Evolutionary conservation across 1,140 invertebrate genomes (phyloP).

Genomic region (Drosophila setifemur): DNA sequence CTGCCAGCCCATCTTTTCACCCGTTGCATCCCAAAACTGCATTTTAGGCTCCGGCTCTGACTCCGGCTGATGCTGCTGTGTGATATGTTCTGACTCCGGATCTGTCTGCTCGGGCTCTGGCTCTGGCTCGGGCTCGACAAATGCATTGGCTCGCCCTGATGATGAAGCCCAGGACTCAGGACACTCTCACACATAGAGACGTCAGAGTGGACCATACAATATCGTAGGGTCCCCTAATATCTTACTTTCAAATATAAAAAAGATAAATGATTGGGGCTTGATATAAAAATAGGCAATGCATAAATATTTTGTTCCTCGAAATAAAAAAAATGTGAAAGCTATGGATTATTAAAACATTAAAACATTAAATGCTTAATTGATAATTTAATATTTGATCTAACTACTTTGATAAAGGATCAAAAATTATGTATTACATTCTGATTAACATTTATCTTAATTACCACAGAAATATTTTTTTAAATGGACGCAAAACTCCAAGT

Average conservation of each 20-base stretch:
- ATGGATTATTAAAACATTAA: too few species aligned
- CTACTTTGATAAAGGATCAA: too few species aligned
- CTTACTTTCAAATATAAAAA: too few species aligned
- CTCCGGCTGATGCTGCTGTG: conserved; percentile 5
- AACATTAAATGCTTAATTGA: too few species aligned
- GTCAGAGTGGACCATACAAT: conserved; percentile 1
- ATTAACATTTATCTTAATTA: too few species aligned
- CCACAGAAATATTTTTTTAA: background rate
- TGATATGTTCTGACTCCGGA: conserved; percentile 19
- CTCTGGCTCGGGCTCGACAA: conserved; percentile 26
- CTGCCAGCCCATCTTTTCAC: background rate
- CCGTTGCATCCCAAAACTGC: conserved; percentile 67
- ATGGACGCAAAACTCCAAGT: too few species aligned
- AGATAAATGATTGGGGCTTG: too few species aligned
- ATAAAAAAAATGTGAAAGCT: too few species aligned
- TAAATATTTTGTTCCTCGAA: too few species aligned
- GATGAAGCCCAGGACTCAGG: conserved; percentile 19
- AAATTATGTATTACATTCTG: background rate
- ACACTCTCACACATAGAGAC: background rate
- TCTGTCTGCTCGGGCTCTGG: conserved; percentile 24
- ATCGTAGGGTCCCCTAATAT: too few species aligned
- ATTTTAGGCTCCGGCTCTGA: conserved; percentile 65
- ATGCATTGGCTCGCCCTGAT: conserved; percentile 46
- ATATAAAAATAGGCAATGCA: too few species aligned
- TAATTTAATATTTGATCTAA: too few species aligned